phyloP scores from a whole-genome alignment of 2,113 vertebrate genomes.

The Parus major region DNA sequence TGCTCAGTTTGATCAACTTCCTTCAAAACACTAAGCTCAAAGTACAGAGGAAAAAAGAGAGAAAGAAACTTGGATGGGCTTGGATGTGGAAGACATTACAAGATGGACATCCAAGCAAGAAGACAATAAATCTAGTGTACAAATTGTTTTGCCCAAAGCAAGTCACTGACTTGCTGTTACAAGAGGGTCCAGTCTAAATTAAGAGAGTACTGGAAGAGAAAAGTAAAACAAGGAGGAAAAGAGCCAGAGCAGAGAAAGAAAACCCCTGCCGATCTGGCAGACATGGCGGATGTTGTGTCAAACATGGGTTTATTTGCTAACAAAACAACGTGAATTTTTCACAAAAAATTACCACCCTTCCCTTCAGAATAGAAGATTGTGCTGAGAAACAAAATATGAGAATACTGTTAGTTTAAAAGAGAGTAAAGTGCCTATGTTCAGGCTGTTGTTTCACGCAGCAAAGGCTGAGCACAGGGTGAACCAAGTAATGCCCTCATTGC shows the following conservation, averaged over 20 bases:
- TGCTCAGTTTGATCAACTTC: constrained; percentile 67
- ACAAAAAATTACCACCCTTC: background rate
- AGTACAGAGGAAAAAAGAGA: constrained; percentile 10
- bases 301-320: constrained; percentile 31
- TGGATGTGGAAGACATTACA: constrained; percentile 17
- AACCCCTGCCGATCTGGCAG: background rate
- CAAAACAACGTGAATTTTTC: constrained; percentile 30
- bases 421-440: background rate
- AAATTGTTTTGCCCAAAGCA: constrained; percentile 26
- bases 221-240: background rate
- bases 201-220: background rate
- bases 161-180: background rate
- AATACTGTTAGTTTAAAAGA: background rate
- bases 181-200: constrained; percentile 16
- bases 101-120: constrained; percentile 33
- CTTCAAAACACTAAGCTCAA: constrained; percentile 53
- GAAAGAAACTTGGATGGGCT: constrained; percentile 12
- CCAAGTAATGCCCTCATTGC: background rate
- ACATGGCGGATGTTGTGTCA: background rate
- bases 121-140: constrained; percentile 35
- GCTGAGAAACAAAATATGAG: background rate
- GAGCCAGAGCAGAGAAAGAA: constrained; percentile 19
- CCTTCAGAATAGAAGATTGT: background rate
- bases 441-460: background rate
- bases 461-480: background rate